Conservation (phyloP, 2,888 invertebrate genomes). For the Hypercompe scribonia region DNA sequence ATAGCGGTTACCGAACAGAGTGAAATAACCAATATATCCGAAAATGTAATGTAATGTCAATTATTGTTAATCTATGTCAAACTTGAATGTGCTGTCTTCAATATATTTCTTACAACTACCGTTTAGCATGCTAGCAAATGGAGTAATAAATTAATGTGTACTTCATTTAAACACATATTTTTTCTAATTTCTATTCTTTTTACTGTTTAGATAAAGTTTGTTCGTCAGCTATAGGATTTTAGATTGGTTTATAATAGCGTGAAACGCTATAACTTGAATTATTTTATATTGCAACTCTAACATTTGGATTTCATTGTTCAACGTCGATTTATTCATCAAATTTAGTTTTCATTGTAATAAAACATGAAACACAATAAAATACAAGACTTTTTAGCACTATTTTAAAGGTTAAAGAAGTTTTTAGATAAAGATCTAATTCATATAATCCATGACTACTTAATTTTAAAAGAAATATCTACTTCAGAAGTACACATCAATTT, state of each 20-base stretch:
- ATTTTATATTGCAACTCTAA: not conserved
- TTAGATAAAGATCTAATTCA: not conserved
- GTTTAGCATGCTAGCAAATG: not conserved
- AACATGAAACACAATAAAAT: not conserved
- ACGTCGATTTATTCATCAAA: not conserved
- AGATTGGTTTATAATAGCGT: not conserved
- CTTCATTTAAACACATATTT: not conserved
- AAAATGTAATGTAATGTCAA: conserved; percentile 39
- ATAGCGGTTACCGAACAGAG: conserved; percentile 43
- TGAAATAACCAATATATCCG: conserved; percentile 45
- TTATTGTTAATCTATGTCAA: conserved; percentile 35
- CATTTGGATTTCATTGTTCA: not conserved
- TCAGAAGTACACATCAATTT: not conserved
- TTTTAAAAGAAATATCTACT: not conserved
- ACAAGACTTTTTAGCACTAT: not conserved
- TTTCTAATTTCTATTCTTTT: not conserved
- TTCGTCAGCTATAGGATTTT: too few relatives aligned
- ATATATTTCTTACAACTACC: not conserved
- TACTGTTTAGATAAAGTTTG: not conserved
- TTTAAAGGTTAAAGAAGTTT: not conserved
- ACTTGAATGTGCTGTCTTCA: not conserved
- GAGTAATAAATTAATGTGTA: conserved; percentile 2
- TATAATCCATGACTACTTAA: not conserved
- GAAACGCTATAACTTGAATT: not conserved
- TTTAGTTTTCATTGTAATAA: not conserved